Evolutionary conservation across 2,797 vertebrate genomes (phyloP).

Genomic region (Centropyge bicolor): DNA sequence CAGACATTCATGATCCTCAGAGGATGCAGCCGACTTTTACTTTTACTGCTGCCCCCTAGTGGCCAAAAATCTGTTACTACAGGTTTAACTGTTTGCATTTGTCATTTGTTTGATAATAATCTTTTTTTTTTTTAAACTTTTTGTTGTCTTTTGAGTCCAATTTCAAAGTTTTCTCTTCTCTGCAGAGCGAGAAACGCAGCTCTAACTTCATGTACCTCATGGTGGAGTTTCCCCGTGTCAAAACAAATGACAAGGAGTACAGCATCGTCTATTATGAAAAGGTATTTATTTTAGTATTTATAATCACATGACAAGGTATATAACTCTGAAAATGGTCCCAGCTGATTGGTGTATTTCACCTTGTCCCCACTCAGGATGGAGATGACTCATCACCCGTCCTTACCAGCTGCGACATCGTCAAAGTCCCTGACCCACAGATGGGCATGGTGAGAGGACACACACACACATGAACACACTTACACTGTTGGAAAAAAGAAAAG

Average conservation of each 20-base stretch:
- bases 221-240: constrained; percentile 98
- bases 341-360: constrained; percentile 13
- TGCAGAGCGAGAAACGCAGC: constrained; percentile 97
- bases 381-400: constrained; percentile 91
- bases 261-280: constrained; percentile 99
- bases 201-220: constrained; percentile 99
- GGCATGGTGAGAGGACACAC: constrained; percentile 89
- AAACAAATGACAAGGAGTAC: constrained; percentile 94
- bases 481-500: background rate
- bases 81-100: background rate
- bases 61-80: background rate
- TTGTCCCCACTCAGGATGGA: constrained; percentile 87
- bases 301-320: background rate
- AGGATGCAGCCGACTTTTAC: background rate
- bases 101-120: no score
- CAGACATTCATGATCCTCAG: background rate
- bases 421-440: constrained; percentile 99
- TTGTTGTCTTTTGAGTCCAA: background rate
- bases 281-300: constrained; percentile 83
- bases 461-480: background rate
- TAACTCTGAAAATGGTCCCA: background rate
- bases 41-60: background rate
- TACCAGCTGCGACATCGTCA: constrained; percentile 95
- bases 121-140: background rate
- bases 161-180: background rate